A percentile compares a stretch with the other conserved stretches of the same genome.
These are phyloP conservation scores for Clarias fuscus DNA, from an alignment of 2,797 vertebrate species.

Conservation along the genomic window DNA sequence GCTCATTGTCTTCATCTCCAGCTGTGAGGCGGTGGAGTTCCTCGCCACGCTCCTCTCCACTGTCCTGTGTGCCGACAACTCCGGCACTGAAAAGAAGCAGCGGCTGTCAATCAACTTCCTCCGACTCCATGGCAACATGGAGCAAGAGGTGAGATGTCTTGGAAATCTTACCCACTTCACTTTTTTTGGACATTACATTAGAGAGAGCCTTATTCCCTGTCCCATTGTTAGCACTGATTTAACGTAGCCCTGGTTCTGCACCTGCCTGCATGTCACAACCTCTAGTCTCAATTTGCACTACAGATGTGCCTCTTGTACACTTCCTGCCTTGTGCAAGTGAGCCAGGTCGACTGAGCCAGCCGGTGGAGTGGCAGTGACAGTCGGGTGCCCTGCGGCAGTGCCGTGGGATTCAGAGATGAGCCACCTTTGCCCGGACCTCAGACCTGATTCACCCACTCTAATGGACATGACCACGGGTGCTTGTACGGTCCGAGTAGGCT, in stretches of 20 bases:
- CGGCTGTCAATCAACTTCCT: slow-evolving; percentile 71
- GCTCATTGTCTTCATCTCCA: slow-evolving; percentile 75
- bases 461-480: slow-evolving; percentile 79
- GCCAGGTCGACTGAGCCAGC: slow-evolving; percentile 30
- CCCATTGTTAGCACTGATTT: neutral
- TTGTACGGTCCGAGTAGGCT: slow-evolving; percentile 73
- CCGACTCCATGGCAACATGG: slow-evolving; percentile 89
- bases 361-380: slow-evolving; percentile 39
- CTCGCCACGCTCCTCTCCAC: slow-evolving; percentile 65
- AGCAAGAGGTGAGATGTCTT: slow-evolving; percentile 82
- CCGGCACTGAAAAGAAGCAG: slow-evolving; percentile 35
- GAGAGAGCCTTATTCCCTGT: neutral
- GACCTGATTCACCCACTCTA: slow-evolving; percentile 75
- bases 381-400: slow-evolving; percentile 52
- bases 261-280: neutral
- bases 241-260: neutral
- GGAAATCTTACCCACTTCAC: neutral
- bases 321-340: slow-evolving; percentile 1
- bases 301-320: neutral
- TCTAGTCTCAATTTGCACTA: neutral
- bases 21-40: slow-evolving; percentile 76
- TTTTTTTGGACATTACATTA: neutral
- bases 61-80: slow-evolving; percentile 57
- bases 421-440: slow-evolving; percentile 38
- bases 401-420: slow-evolving; percentile 33